Conservation (phyloP, 2,888 invertebrate species). For the Antitype chi region DNA sequence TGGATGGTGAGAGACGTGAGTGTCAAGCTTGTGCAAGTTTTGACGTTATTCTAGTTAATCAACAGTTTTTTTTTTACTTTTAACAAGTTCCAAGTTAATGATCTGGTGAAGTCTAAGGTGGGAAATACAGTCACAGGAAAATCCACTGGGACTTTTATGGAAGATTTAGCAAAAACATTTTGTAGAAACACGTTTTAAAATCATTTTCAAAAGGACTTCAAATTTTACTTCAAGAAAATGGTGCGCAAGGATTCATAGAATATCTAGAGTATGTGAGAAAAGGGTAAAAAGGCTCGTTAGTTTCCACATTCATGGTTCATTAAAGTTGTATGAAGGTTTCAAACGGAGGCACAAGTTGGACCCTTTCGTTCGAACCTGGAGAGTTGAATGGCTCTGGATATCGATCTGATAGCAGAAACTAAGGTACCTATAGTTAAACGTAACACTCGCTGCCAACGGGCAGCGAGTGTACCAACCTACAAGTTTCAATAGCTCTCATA, state of each 20-base stretch:
- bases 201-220: neutral
- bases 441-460: no score
- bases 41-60: conserved; percentile 11
- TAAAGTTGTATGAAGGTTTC: conserved; percentile 59
- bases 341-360: conserved; percentile 30
- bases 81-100: neutral
- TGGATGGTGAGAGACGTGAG: conserved; percentile 29
- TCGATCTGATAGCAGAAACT: conserved; percentile 33
- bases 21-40: conserved; percentile 35
- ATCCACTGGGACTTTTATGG: neutral
- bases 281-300: conserved; percentile 56
- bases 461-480: conserved; percentile 16
- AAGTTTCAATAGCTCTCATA: conserved; percentile 16
- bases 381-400: conserved; percentile 49
- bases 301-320: conserved; percentile 60
- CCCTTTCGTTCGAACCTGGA: conserved; percentile 47
- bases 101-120: neutral
- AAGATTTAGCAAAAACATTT: neutral
- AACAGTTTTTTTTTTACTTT: neutral
- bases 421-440: conserved; percentile 5
- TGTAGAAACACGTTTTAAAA: neutral
- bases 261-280: conserved; percentile 33
- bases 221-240: conserved; percentile 6
- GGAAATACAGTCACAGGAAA: neutral
- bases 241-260: conserved; percentile 30